Evolutionary conservation across 2,797 vertebrate genomes (phyloP).

Genomic region (Choloepus didactylus): DNA sequence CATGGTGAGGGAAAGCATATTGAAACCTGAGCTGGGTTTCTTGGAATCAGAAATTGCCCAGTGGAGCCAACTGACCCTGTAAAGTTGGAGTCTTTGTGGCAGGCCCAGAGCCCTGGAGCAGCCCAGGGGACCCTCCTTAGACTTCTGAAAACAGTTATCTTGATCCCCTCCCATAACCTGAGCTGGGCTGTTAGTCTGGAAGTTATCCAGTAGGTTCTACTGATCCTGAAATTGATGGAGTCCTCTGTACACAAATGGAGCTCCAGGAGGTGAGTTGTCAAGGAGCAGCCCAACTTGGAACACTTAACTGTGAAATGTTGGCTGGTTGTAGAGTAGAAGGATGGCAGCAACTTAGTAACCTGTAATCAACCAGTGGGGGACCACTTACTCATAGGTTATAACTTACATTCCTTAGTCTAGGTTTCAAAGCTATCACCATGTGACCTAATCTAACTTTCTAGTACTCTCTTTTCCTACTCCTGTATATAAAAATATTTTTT

Average conservation of each 20-base stretch:
- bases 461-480: background rate
- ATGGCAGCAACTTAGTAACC: background rate
- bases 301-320: background rate
- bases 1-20: background rate
- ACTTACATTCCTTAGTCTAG: background rate
- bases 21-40: background rate
- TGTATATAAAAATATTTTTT: background rate
- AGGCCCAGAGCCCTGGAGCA: background rate
- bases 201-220: background rate
- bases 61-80: background rate
- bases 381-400: background rate
- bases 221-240: background rate
- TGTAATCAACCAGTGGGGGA: background rate
- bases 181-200: background rate
- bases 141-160: background rate
- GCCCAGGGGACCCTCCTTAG: too few species aligned
- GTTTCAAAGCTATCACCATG: fast-evolving
- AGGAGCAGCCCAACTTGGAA: background rate
- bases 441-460: background rate
- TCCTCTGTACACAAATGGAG: background rate
- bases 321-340: background rate
- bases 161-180: background rate
- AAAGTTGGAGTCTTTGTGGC: background rate
- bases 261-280: too few species aligned
- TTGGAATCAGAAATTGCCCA: background rate